These are phyloP conservation scores for Cyclopterus lumpus DNA, from an alignment of 2,797 vertebrate species.

Conservation along the genomic window DNA sequence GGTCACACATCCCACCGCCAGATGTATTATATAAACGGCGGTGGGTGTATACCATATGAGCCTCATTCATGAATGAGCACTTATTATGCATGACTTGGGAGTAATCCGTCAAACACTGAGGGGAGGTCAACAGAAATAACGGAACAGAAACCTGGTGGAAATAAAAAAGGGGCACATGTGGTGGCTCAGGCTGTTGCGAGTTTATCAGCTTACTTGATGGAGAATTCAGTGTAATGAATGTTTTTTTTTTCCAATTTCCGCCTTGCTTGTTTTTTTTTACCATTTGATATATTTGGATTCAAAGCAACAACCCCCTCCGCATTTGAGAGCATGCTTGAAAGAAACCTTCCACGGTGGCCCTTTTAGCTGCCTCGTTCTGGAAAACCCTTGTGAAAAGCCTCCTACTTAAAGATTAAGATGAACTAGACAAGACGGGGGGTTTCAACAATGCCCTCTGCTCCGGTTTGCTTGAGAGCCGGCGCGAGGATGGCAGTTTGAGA, in stretches of 20 bases:
- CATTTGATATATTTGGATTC: background rate
- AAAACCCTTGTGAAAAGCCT: constrained; percentile 27
- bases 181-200: background rate
- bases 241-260: background rate
- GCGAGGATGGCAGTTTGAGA: constrained; percentile 23
- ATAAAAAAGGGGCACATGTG: background rate
- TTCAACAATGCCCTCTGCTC: constrained; percentile 47
- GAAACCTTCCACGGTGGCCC: background rate
- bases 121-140: constrained; percentile 14
- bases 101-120: constrained; percentile 38
- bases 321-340: background rate
- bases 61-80: constrained; percentile 53
- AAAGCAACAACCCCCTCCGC: background rate
- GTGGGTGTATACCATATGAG: constrained; percentile 39
- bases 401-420: constrained; percentile 43
- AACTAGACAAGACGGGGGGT: constrained; percentile 35
- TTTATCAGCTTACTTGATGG: background rate
- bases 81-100: constrained; percentile 60
- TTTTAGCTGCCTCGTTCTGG: constrained; percentile 13
- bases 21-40: constrained; percentile 56
- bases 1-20: constrained; percentile 50
- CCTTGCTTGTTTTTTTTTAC: too few relatives aligned
- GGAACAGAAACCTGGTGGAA: background rate
- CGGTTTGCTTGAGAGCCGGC: constrained; percentile 48
- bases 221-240: background rate